Percentiles rank a stretch among this genome's conserved stretches.
Conservation (phyloP, 2,888 invertebrate genomes). For the Sinopyrophorus schimmeli region DNA sequence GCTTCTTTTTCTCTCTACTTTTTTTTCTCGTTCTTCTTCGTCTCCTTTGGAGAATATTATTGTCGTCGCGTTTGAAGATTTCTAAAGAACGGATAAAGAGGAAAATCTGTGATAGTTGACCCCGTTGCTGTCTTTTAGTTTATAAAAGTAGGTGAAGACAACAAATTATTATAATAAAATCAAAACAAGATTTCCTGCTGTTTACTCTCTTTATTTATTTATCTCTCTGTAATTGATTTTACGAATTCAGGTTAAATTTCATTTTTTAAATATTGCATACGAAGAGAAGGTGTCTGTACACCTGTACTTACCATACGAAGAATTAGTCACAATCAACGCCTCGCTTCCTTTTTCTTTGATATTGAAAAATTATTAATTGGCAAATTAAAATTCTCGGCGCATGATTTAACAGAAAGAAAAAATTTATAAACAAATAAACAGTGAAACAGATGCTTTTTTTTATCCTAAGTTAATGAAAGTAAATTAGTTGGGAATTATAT, state of each 20-base stretch:
- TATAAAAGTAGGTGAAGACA: constrained; percentile 18
- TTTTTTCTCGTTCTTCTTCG: background rate
- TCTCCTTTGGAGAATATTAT: background rate
- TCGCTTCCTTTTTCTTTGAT: too few species aligned
- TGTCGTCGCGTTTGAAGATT: background rate
- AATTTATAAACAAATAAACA: too few species aligned
- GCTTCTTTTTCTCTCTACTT: too few species aligned
- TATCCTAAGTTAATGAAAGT: too few species aligned
- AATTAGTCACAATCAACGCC: too few species aligned
- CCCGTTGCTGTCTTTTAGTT: constrained; percentile 8
- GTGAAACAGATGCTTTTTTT: too few species aligned
- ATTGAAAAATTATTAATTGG: too few species aligned
- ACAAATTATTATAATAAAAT: constrained; percentile 20
- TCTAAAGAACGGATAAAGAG: background rate
- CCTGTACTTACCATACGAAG: too few species aligned
- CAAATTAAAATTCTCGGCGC: too few species aligned
- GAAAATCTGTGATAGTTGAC: constrained; percentile 13
- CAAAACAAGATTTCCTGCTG: constrained; percentile 8
- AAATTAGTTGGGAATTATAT: too few species aligned
- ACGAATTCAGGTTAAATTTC: constrained; percentile 12
- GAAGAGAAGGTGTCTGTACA: too few species aligned
- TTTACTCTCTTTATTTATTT: constrained; percentile 15
- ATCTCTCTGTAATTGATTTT: constrained; percentile 7
- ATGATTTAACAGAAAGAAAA: too few species aligned
- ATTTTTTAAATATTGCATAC: constrained; percentile 3